Evolutionary conservation across 2,113 vertebrate species (phyloP), one percentile per base, ranked within the genome.

Genomic region (Pedionomus torquatus): DNA sequence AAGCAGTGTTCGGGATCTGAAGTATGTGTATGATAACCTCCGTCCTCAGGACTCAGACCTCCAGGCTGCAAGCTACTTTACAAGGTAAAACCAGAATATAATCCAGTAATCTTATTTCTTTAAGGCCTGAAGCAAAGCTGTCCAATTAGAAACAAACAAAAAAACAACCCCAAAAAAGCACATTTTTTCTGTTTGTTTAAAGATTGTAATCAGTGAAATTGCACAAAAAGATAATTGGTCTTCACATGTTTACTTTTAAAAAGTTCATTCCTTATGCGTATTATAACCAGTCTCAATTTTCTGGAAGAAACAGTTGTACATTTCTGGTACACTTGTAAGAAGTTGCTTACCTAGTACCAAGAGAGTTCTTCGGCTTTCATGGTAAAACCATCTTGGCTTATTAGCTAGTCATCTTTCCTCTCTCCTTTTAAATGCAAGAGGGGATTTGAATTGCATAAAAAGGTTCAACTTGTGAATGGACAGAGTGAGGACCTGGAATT

Each of bases 61-160:
- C 39, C 98, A 99, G 95, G 99, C 99, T 71, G 99, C 99, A 7
- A 99, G 98, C 68, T 98, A 98, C 95, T 99, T 99, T 49, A 99
- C 99, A 89, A 99, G 98, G 99, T 99, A 98, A 95, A 76, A 37
- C 4, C 48, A 82, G 17, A 69, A 65, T 25, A 44, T 12, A 57
- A 54, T 41, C 26, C 33, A 46, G 61, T 37, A 83, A 60, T 10
- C 3, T 70, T 65, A 18, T 25, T 23, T 66, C 31, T 39, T 89
- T 68, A 19, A 44, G 33, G 23, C 70, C 72, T 43, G 30, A 66
- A 84, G 31, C 19, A 74, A 83, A 60, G 2, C 7, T 76, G 19
- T 26, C 39, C 58, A 75, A 74, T 24, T 26, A 17, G 41, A 30
- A 52, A 28, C 26, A 26, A 25, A 15, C 28, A 30, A n/a, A 39